Conservation (phyloP, 2,888 invertebrate genomes). For the Hybos culiciformis region DNA sequence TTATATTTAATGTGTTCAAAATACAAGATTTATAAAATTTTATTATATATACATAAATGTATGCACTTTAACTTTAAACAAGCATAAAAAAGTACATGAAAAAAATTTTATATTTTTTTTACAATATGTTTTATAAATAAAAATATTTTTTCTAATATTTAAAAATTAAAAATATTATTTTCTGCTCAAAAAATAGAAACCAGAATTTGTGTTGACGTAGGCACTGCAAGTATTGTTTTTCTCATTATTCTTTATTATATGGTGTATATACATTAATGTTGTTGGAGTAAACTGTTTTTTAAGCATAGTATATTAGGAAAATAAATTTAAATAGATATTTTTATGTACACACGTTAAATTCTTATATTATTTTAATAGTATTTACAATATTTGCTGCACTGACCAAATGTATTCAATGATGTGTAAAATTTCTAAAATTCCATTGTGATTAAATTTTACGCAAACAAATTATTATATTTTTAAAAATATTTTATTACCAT, state of each 20-base stretch:
- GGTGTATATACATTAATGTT: neutral
- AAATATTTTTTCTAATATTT: neutral
- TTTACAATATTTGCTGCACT: no score
- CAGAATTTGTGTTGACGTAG: slow-evolving; percentile 1
- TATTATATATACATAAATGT: neutral
- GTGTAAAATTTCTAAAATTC: no score
- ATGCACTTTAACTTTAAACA: neutral
- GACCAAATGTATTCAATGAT: no score
- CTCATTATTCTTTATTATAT: neutral
- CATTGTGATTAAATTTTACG: no score
- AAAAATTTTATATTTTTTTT: neutral
- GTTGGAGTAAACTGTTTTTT: no score
- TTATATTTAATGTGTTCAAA: no score
- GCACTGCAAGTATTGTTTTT: neutral
- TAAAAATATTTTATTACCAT: no score
- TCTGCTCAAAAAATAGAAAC: neutral
- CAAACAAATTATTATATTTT: no score
- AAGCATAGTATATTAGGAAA: neutral
- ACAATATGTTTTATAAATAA: neutral
- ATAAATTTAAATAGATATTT: neutral
- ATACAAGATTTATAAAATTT: no score
- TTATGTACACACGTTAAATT: no score
- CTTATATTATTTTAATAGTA: no score
- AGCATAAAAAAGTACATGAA: neutral
- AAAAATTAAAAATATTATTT: neutral